phyloP scores from a whole-genome alignment of 2,797 vertebrate species.

The Sternotherus odoratus region DNA sequence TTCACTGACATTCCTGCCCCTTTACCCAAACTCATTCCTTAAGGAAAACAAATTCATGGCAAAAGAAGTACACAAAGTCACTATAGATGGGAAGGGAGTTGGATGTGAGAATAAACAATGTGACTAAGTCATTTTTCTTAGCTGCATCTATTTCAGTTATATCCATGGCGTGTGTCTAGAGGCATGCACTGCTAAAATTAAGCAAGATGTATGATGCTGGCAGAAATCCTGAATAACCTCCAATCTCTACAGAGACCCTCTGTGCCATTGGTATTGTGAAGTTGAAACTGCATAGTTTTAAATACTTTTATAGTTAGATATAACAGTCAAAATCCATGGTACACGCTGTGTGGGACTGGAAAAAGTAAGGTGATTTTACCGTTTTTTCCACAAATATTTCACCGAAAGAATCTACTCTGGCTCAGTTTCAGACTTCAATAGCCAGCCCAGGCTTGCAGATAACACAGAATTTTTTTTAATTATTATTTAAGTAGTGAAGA shows the following conservation, averaged over 20 bases:
- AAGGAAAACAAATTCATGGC: neutral
- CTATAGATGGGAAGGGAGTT: neutral
- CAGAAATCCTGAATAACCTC: constrained; percentile 26
- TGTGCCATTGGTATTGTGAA: neutral
- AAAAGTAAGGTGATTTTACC: constrained; percentile 1
- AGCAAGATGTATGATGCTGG: neutral
- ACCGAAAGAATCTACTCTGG: neutral
- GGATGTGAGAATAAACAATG: neutral
- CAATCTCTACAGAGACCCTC: neutral
- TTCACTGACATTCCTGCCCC: neutral
- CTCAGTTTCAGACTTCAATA: neutral
- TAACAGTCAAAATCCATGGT: neutral
- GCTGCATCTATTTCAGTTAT: neutral
- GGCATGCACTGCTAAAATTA: neutral
- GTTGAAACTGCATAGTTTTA: neutral
- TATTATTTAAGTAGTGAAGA: too few relatives aligned
- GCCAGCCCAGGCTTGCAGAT: neutral
- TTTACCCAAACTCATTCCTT: neutral
- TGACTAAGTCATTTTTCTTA: neutral
- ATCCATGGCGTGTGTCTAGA: neutral
- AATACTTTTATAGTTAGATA: constrained; percentile 17
- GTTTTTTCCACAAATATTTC: neutral
- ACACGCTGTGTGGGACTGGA: neutral
- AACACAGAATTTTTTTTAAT: too few relatives aligned
- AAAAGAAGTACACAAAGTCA: neutral